A percentile compares a stretch with the other conserved stretches of the same genome.
phyloP scores from a whole-genome alignment of 2,888 invertebrate species.

The Lasius fuliginosus region DNA sequence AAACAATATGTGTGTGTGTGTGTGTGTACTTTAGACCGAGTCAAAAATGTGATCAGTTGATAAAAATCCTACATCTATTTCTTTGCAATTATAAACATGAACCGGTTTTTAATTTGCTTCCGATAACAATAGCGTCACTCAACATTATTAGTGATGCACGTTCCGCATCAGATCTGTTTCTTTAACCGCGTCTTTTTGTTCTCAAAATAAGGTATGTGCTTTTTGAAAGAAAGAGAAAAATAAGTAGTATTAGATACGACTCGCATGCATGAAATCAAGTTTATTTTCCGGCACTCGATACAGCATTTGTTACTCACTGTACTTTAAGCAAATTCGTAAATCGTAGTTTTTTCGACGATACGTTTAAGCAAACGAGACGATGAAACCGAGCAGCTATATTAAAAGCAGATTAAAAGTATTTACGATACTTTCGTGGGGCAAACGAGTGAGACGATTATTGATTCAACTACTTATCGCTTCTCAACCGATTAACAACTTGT shows the following conservation, averaged over 20 bases:
- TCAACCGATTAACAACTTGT: conserved; percentile 27
- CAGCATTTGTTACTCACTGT: neutral
- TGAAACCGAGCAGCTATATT: conserved; percentile 8
- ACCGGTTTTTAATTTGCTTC: neutral
- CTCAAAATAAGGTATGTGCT: neutral
- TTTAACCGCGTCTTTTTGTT: neutral
- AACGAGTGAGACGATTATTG: neutral
- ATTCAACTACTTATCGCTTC: conserved; percentile 36
- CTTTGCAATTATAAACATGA: neutral
- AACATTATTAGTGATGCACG: neutral
- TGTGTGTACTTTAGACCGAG: neutral
- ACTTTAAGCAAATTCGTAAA: neutral
- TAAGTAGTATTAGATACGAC: neutral
- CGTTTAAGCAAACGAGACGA: neutral
- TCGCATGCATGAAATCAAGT: neutral
- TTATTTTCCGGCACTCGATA: neutral
- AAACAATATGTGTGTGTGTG: neutral
- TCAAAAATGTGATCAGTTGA: neutral
- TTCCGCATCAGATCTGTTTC: neutral
- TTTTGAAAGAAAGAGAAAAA: neutral
- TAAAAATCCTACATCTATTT: neutral
- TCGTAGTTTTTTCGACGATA: neutral
- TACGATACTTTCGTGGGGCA: neutral
- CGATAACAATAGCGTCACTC: conserved; percentile 1
- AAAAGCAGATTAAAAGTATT: conserved; percentile 18